Base-by-base conservation (phyloP, 2,113 vertebrate species). In the Mustela lutreola region DNA sequence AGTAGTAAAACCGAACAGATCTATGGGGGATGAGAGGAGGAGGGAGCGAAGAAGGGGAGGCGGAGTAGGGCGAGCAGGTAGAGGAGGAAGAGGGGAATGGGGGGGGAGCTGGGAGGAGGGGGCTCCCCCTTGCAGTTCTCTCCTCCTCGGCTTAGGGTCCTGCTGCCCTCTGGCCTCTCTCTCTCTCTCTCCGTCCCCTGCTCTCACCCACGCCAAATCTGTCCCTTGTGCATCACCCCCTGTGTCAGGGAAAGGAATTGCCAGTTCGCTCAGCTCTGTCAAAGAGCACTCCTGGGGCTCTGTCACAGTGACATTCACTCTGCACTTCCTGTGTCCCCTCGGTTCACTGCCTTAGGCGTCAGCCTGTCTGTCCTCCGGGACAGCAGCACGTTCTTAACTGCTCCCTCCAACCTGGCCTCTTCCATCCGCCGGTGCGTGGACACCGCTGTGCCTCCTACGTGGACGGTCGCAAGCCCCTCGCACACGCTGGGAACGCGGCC, bases 381-480 rank as follows among this genome's bases (percentile, higher is more conserved):
- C 16, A 26, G 36, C 60, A 31, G n/a, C 21, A 9, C 28, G 15
- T 5, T 48, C 31, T 48, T 42, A 22, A 24, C 58, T 24, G 78
- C 86, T 31, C 18, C 36, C 73, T 26, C 45, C 22, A n/a, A 7
- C 5, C 67, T 3, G 42, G 50, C 31, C 45, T 14, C 58, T n/a
- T 36, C 26, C 16, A 4, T 4, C 9, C 4, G 1, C 8, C 71
- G 45, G 48, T 15, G 48, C 4, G 2, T 4, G 2, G 56, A 26
- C 2, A 19, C 82, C 45, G 33, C 6, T 0, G 3, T 18, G 50
- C 53, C 39, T 67, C n/a, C 85, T 4, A 19, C 19, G 36, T 10
- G 21, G 36, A 14, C 71, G 0, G 22, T 75, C 14, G 4, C 1
- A 0, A 9, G 12, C 21, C 31, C 21, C 21, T 14, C 18, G 16